Evolutionary conservation across 2,113 vertebrate genomes (phyloP), one percentile per base, ranked within the genome.

Genomic region (Platysteira castanea): DNA sequence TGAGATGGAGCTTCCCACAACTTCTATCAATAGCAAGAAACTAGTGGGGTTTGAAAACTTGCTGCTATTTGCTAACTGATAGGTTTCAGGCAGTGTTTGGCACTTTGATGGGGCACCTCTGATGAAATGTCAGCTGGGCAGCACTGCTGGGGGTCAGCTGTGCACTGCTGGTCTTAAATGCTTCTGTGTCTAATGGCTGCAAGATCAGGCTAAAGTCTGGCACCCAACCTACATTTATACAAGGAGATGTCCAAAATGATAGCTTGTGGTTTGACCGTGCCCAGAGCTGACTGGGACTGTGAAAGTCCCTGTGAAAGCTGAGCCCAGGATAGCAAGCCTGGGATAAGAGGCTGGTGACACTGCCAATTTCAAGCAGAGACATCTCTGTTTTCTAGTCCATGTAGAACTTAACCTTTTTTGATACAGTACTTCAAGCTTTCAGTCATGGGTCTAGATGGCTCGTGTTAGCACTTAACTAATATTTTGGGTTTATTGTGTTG

Each of bases 51-150:
- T 87, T 64, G 75, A 56, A 75, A 79, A 54, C 50, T 39, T 15
- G 3, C 7, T 31, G 5, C 2, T 13, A 1, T n/a, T 65, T 69
- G 41, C 53, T 73, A 18, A 22, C 16, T 13, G 0, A 1, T 23
- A 7, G 28, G 33, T 83, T 75, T 70, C 14, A 12, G 28, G 23
- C 30, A 41, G 46, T 0, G 0, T 77, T 86, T 4, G 1, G 16
- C 47, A 16, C 6, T 15, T 1, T 4, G 13, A 22, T 6, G 1
- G 50, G 30, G 6, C 24, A 6, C 5, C 14, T 63, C 30, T 47
- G 44, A 26, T 64, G 17, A 60, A 56, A 65, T 7, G 17, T 42
- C 52, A 31, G 10, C 15, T 9, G 0, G 24, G 19, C 9, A 3
- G 21, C 35, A 4, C 61, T 82, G 18, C 23, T 11, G 4, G 11